Conservation (phyloP, 2,888 invertebrate genomes). For the Dexiosoma caninum region DNA sequence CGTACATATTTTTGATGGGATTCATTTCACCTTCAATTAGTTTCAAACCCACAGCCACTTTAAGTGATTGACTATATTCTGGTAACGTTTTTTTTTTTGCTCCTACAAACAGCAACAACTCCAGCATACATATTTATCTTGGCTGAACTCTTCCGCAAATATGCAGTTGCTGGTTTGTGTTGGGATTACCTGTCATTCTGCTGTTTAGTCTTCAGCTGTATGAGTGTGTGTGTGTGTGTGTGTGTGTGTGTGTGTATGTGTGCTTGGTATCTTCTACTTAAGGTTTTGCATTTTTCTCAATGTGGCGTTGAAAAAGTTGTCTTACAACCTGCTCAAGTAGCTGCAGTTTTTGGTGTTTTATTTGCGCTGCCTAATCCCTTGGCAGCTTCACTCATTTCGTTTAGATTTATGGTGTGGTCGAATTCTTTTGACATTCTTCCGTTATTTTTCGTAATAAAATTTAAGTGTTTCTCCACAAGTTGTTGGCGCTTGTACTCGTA, state of each 20-base stretch:
- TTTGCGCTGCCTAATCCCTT: slow-evolving; percentile 40
- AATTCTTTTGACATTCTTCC: slow-evolving; percentile 51
- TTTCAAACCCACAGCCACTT: slow-evolving; percentile 53
- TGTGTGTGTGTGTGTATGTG: neutral
- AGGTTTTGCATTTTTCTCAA: slow-evolving; percentile 5
- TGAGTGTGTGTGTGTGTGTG: neutral
- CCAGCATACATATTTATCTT: neutral
- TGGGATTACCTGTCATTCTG: slow-evolving; percentile 56
- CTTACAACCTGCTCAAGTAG: slow-evolving; percentile 25
- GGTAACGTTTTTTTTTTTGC: slow-evolving; percentile 19
- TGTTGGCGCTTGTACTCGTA: neutral
- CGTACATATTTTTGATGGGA: slow-evolving; percentile 40
- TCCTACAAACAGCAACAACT: neutral
- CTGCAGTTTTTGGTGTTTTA: slow-evolving; percentile 11
- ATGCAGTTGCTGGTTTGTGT: slow-evolving; percentile 26
- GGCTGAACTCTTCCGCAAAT: neutral
- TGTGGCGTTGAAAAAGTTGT: slow-evolving; percentile 11
- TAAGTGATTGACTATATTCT: slow-evolving; percentile 59
- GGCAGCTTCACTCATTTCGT: slow-evolving; percentile 51
- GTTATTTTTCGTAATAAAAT: slow-evolving; percentile 26
- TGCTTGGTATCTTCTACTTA: neutral
- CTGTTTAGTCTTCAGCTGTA: neutral
- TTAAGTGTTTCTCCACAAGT: slow-evolving; percentile 32
- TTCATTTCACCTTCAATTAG: slow-evolving; percentile 61
- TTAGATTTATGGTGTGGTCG: slow-evolving; percentile 62